Evolutionary conservation across 2,888 invertebrate species (phyloP).

Genomic region (Luffia ferchaultella): DNA sequence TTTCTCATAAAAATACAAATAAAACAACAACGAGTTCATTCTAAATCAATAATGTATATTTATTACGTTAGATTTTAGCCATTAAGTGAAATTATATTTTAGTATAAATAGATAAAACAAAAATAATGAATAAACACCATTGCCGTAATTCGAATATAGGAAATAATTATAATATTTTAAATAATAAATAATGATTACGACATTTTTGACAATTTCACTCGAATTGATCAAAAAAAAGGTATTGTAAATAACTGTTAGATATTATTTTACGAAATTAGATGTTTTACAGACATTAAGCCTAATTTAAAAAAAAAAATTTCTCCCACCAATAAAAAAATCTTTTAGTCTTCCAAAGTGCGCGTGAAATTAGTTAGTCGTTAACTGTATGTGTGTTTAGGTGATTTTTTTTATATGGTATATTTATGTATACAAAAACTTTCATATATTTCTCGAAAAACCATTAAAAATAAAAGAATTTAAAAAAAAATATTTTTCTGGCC

Average conservation of each 20-base stretch:
- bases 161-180: not conserved
- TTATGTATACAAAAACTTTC: not conserved
- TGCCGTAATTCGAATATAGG: not conserved
- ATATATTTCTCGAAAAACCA: constrained; percentile 2
- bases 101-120: constrained; percentile 9
- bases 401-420: not conserved
- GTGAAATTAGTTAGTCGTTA: constrained; percentile 28
- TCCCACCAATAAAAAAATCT: constrained; percentile 26
- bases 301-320: constrained; percentile 27
- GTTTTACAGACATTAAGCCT: constrained; percentile 15
- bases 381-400: not conserved
- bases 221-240: no score
- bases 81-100: constrained; percentile 24
- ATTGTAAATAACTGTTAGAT: constrained; percentile 15
- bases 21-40: constrained; percentile 62
- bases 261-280: constrained; percentile 34
- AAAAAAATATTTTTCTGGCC: constrained; percentile 14
- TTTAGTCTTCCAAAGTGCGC: constrained; percentile 59
- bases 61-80: constrained; percentile 27
- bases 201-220: no score
- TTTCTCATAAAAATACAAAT: no score
- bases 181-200: constrained; percentile 10
- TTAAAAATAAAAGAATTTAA: constrained; percentile 7
- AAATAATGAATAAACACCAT: constrained; percentile 4
- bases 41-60: constrained; percentile 61